phyloP scores from a whole-genome alignment of 2,113 vertebrate genomes.

The Girardinichthys multiradiatus region DNA sequence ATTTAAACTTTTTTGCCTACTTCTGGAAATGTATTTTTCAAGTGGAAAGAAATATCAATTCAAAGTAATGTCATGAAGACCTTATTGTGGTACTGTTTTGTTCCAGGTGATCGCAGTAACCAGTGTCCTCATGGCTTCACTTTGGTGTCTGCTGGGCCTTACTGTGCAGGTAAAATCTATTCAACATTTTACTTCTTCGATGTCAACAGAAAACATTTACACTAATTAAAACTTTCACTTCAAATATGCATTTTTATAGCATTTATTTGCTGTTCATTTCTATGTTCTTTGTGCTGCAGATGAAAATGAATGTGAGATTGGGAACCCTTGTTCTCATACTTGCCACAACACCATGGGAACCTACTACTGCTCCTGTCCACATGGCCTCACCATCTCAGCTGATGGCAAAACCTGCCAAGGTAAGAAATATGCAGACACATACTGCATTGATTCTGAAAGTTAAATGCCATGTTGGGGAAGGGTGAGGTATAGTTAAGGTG shows the following conservation, averaged over 20 bases:
- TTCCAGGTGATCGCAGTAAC: conserved; percentile 91
- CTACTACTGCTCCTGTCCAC: conserved; percentile 93
- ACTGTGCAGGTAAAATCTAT: conserved; percentile 86
- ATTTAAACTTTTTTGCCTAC: background rate
- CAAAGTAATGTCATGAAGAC: background rate
- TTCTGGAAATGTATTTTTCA: too few species aligned
- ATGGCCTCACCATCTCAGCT: conserved; percentile 90
- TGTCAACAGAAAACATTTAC: background rate
- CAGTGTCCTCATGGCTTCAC: conserved; percentile 92
- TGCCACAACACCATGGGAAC: conserved; percentile 93
- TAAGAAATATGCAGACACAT: conserved; percentile 50
- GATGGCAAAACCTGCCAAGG: conserved; percentile 94
- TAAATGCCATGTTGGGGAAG: too few species aligned
- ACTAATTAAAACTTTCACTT: background rate
- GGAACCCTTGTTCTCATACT: conserved; percentile 90
- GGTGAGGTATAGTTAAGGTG: too few species aligned
- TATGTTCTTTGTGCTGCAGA: conserved; percentile 76
- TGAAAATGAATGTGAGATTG: conserved; percentile 88
- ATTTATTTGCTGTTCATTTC: background rate
- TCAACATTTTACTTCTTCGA: background rate
- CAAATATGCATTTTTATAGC: background rate
- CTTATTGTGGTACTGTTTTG: background rate
- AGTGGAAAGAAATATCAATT: background rate
- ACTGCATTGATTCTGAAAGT: background rate
- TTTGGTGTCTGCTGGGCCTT: conserved; percentile 87